These are phyloP conservation scores for Donacobius atricapilla DNA, from an alignment of 2,113 vertebrate genomes.

Conservation along the genomic window DNA sequence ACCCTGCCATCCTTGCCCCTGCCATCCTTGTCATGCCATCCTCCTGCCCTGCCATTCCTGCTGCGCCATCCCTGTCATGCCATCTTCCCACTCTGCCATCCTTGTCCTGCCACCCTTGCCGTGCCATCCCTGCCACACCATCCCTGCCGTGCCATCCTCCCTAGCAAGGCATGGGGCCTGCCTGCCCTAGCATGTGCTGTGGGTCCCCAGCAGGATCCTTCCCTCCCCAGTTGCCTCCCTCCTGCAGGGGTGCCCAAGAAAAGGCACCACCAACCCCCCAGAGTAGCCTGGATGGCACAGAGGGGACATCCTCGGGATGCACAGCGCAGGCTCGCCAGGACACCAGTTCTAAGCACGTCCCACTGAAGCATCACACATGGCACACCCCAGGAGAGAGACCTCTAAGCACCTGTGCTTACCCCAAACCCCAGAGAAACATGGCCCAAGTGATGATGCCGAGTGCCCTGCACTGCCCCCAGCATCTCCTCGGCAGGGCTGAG, in stretches of 20 bases:
- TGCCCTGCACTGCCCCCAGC: fast-evolving
- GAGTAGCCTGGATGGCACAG: not conserved
- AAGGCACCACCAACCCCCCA: not conserved
- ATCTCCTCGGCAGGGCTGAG: not conserved
- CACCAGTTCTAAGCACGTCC: fast-evolving
- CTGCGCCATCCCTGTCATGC: no score
- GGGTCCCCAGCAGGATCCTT: not conserved
- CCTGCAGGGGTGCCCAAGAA: not conserved
- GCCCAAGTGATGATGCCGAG: fast-evolving
- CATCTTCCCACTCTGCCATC: no score
- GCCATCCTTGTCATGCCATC: not conserved
- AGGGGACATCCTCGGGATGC: not conserved
- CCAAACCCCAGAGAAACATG: not conserved
- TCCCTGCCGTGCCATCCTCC: not conserved
- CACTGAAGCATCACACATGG: not conserved
- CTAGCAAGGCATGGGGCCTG: not conserved
- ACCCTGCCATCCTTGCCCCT: not conserved
- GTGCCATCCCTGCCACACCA: not conserved
- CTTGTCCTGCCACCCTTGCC: not conserved
- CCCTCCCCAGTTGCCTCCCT: not conserved
- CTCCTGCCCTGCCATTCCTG: not conserved
- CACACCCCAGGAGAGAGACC: not conserved
- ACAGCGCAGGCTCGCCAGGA: not conserved
- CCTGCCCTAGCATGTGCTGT: fast-evolving
- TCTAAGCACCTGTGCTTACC: not conserved